Evolutionary conservation across 2,113 vertebrate species (phyloP).

Genomic region (Larimichthys polyactis): DNA sequence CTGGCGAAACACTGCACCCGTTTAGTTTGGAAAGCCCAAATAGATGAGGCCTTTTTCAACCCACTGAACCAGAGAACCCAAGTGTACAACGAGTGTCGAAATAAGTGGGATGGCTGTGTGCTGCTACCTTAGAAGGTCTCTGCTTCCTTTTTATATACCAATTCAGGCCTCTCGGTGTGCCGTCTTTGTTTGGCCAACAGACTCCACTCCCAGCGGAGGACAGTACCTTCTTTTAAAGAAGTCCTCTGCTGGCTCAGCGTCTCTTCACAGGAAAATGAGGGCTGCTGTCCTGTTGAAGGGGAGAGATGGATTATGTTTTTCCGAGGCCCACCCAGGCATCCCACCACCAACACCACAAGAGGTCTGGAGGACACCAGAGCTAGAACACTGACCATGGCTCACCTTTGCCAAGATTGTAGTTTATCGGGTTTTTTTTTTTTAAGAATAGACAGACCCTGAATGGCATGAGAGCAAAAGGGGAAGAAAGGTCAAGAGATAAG

Average conservation of each 20-base stretch:
- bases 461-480: background rate
- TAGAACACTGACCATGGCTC: constrained; percentile 44
- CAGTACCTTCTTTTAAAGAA: constrained; percentile 69
- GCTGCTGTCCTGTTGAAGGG: constrained; percentile 53
- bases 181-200: constrained; percentile 61
- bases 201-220: constrained; percentile 54
- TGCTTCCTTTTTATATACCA: constrained; percentile 52
- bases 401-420: constrained; percentile 39
- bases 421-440: constrained; percentile 14
- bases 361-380: constrained; percentile 47
- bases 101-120: constrained; percentile 55
- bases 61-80: constrained; percentile 62
- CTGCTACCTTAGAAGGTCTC: constrained; percentile 49
- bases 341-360: constrained; percentile 73
- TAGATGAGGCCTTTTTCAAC: constrained; percentile 67
- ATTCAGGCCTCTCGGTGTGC: constrained; percentile 27
- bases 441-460: constrained; percentile 10
- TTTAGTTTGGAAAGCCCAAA: constrained; percentile 79
- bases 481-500: constrained; percentile 7
- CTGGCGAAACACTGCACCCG: constrained; percentile 74
- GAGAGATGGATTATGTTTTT: constrained; percentile 75
- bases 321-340: constrained; percentile 76
- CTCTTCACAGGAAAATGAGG: constrained; percentile 59
- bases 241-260: constrained; percentile 68
- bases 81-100: constrained; percentile 51